Evolutionary conservation across 2,797 vertebrate genomes (phyloP).

Genomic region (Micrastur ruficollis): DNA sequence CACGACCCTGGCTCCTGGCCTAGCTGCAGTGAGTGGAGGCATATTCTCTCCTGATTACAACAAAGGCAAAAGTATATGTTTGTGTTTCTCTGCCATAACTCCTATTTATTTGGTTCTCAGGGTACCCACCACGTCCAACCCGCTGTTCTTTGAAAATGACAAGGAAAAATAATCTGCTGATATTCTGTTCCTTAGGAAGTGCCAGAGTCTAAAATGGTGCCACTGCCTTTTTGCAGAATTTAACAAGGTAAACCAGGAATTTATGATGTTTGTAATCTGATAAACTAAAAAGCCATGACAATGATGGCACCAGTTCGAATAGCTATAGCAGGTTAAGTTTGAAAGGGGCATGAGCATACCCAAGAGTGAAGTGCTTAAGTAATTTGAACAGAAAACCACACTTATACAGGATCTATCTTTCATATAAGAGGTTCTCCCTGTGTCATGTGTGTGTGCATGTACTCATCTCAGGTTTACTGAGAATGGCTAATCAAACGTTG

Average conservation of each 20-base stretch:
- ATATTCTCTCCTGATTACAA: background rate
- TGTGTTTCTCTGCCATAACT: background rate
- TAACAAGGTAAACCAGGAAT: background rate
- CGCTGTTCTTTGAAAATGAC: background rate
- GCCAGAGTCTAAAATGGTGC: background rate
- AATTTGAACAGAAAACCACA: background rate
- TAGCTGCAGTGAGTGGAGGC: background rate
- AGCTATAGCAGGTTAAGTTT: background rate
- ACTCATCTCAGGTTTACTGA: background rate
- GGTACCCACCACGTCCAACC: background rate
- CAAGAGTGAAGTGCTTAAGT: background rate
- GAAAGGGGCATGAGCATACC: background rate
- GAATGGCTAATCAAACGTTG: background rate
- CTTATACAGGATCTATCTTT: background rate
- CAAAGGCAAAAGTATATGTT: background rate
- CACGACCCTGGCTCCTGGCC: background rate
- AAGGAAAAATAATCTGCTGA: background rate
- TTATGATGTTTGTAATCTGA: background rate
- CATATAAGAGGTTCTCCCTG: background rate
- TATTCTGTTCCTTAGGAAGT: background rate
- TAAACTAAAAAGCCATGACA: background rate
- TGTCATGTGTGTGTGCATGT: background rate
- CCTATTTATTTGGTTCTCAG: background rate
- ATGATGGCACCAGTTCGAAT: background rate
- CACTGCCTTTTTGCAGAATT: background rate